These are phyloP conservation scores for Achlya flavicornis DNA, from an alignment of 2,888 invertebrate species.

Conservation along the genomic window DNA sequence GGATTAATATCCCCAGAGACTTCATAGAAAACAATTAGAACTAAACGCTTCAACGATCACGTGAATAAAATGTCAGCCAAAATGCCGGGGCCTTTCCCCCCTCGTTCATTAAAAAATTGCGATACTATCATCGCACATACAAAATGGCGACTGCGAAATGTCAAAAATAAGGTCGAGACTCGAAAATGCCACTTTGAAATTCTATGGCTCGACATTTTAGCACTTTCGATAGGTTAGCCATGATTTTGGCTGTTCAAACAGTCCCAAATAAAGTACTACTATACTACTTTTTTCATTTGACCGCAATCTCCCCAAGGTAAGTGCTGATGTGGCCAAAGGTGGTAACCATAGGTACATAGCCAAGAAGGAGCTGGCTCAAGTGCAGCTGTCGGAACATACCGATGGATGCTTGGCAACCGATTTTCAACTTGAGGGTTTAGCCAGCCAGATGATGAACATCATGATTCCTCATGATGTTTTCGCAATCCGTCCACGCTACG, in stretches of 20 bases:
- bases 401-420: too few species aligned
- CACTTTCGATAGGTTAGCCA: constrained; percentile 3
- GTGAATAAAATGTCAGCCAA: constrained; percentile 10
- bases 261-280: background rate
- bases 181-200: constrained; percentile 6
- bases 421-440: too few species aligned
- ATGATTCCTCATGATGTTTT: too few species aligned
- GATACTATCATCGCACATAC: constrained; percentile 34
- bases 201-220: constrained; percentile 40
- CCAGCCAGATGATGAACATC: too few species aligned
- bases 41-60: too few species aligned
- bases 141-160: constrained; percentile 51
- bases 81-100: background rate
- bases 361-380: too few species aligned
- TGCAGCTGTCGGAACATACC: too few species aligned
- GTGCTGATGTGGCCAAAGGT: too few species aligned
- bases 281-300: background rate
- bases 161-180: constrained; percentile 58
- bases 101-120: constrained; percentile 29
- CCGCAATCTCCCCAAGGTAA: too few species aligned
- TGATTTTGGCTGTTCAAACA: background rate
- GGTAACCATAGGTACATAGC: too few species aligned
- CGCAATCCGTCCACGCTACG: too few species aligned
- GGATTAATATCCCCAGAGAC: too few species aligned
- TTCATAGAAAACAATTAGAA: background rate